These are phyloP conservation scores for Synergus gifuensis DNA, from an alignment of 2,888 invertebrate genomes.

Conservation along the genomic window DNA sequence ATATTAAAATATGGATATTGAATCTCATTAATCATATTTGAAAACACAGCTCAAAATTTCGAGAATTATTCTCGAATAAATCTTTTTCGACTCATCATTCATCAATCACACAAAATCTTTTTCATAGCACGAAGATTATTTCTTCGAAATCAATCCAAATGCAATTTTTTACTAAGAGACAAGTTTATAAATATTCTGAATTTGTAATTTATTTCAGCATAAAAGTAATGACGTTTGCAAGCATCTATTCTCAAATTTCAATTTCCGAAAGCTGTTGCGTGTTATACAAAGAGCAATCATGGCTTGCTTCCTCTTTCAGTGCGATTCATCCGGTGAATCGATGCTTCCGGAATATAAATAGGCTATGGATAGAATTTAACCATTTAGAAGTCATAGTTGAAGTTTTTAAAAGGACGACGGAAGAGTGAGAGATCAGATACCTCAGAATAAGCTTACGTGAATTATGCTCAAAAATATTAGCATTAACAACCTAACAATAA, in stretches of 20 bases:
- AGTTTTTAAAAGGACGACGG: conserved; percentile 50
- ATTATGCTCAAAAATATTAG: too few species aligned
- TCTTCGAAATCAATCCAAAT: too few species aligned
- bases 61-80: background rate
- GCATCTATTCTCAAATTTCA: background rate
- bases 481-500: too few species aligned
- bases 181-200: too few species aligned
- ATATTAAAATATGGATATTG: background rate
- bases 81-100: background rate
- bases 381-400: conserved; percentile 48
- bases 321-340: conserved; percentile 54
- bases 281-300: conserved; percentile 35
- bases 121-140: too few species aligned
- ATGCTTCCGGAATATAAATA: conserved; percentile 62
- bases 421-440: conserved; percentile 44
- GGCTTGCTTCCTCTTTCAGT: conserved; percentile 48
- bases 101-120: background rate
- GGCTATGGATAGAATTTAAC: conserved; percentile 50
- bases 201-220: too few species aligned
- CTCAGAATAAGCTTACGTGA: too few species aligned
- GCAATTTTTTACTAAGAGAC: background rate
- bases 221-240: too few species aligned
- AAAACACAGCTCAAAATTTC: background rate
- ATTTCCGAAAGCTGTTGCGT: conserved; percentile 15
- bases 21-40: background rate